Percentiles rank a stretch among this genome's conserved stretches.
Evolutionary conservation across 2,888 invertebrate species (phyloP).

Genomic region (Drosophila fulvimacula): DNA sequence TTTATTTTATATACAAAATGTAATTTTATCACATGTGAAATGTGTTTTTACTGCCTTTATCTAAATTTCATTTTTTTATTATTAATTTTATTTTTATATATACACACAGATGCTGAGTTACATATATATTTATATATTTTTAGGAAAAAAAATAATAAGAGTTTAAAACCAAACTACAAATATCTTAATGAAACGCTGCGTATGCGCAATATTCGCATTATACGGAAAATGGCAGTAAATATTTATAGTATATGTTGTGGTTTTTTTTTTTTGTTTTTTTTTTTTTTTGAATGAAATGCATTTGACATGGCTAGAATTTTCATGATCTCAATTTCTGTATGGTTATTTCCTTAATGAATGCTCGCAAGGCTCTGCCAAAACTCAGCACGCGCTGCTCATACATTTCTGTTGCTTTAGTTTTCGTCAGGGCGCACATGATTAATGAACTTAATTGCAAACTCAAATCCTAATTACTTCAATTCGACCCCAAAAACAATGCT

Average conservation of each 20-base stretch:
- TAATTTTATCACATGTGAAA: conserved; percentile 69
- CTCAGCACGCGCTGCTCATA: background rate
- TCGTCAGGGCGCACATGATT: conserved; percentile 42
- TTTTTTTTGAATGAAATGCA: no score
- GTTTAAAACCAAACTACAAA: conserved; percentile 55
- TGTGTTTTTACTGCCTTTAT: conserved; percentile 26
- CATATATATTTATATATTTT: conserved; percentile 10
- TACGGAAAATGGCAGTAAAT: conserved; percentile 63
- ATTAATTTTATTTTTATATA: conserved; percentile 9
- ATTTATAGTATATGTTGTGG: no score
- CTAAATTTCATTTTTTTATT: background rate
- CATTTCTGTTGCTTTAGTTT: background rate
- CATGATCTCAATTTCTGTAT: conserved; percentile 19
- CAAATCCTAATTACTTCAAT: conserved; percentile 74
- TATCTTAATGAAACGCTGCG: conserved; percentile 54
- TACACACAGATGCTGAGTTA: conserved; percentile 53
- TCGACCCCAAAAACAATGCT: conserved; percentile 57
- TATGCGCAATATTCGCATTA: conserved; percentile 39
- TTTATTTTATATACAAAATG: conserved; percentile 40
- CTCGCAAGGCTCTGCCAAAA: conserved; percentile 11
- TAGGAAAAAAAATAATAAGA: conserved; percentile 28
- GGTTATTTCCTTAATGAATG: conserved; percentile 5
- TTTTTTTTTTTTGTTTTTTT: no score
- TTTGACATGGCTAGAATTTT: conserved; percentile 8
- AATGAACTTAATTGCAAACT: conserved; percentile 76